Evolutionary conservation across 2,113 vertebrate species (phyloP).

Genomic region (Sapayoa aenigma): DNA sequence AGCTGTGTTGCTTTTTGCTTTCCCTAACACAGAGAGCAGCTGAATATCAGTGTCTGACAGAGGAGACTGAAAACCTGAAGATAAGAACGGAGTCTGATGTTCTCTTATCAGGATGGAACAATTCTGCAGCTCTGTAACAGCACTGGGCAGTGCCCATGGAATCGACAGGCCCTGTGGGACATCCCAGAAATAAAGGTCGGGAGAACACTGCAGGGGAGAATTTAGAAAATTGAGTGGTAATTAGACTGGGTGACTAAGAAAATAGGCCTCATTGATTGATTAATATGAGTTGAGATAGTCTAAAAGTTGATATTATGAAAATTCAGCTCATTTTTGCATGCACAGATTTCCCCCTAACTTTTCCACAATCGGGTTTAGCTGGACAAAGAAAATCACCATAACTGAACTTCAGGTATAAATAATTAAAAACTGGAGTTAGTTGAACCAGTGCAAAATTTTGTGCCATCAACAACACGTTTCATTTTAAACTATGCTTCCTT

Average conservation of each 20-base stretch:
- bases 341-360: background rate
- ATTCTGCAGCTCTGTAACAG: background rate
- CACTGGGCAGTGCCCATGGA: background rate
- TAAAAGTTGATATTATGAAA: background rate
- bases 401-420: background rate
- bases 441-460: background rate
- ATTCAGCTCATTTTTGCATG: background rate
- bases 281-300: background rate
- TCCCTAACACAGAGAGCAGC: background rate
- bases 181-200: background rate
- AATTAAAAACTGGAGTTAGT: background rate
- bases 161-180: background rate
- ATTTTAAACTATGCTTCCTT: background rate
- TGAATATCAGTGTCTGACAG: background rate
- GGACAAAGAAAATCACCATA: background rate
- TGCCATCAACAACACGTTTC: background rate
- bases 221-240: background rate
- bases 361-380: background rate
- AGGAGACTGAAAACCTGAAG: background rate
- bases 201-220: background rate
- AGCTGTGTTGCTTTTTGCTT: background rate
- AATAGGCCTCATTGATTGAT: background rate
- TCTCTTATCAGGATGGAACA: background rate
- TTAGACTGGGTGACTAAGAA: background rate
- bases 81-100: background rate